Evolutionary conservation across 1,140 invertebrate genomes (phyloP), one percentile per base, ranked within the genome.

Genomic region (Choristoneura fumiferana): DNA sequence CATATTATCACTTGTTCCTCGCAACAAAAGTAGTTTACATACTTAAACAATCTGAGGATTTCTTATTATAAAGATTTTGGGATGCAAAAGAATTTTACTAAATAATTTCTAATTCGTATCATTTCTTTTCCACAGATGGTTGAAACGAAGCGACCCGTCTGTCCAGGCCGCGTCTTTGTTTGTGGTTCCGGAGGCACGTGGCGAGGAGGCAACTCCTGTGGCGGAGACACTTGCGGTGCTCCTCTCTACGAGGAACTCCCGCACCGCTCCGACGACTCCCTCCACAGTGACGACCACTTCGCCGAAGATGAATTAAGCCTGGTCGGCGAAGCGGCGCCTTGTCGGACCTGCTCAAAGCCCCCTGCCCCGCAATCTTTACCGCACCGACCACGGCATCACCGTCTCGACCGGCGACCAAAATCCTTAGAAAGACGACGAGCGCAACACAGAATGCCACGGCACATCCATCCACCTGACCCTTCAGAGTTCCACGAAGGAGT

Each of bases 401-500:
- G 84, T 4, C 54, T 89, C 55, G 84, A 89, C 40, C 67, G 86
- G 61, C 69, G 86, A 62, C 86, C 86, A 0, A 87, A 85, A 54
- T 86, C 82, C 4, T 58, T 89, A 37, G 86, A 89, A 55, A 68
- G 84, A 67, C 68, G 86, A 63, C 72, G 83, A 49, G 78, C 72
- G 8, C 80, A 85, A 54, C 84, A 84, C 39, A 72, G 84, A 73
- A 73, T 85, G 53, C 83, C 85, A 5, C 66, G 82, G 10, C 81
- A 87, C 63, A 66, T 84, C 22, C 80, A 89, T 67, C 81, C 85
- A 60, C 81, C 81, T 18, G 79, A 87, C 57, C 78, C 86, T 38
- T 86, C 85, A 35, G 90, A 91, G 52, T 91, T 91, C 58, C 91
- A 91, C 60, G 91, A 91, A 80, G 91, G 91, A 4, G 81, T 92